Conservation (phyloP, 2,888 invertebrate species). For the Yponomeuta cagnagella region DNA sequence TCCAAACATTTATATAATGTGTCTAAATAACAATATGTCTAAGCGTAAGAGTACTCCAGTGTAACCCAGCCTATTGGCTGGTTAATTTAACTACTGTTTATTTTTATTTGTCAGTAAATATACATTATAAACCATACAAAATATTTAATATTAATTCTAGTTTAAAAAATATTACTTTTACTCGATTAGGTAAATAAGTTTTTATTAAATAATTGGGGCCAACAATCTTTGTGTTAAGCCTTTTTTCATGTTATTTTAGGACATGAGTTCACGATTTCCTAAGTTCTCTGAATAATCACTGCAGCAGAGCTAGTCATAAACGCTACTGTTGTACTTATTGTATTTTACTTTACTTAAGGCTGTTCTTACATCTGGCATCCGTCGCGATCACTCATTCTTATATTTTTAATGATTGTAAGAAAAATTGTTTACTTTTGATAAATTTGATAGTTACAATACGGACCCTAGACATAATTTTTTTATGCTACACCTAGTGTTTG, state of each 20-base stretch:
- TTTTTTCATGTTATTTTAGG: not conserved
- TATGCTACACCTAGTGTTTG: too few species aligned
- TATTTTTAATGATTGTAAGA: too few species aligned
- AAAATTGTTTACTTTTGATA: too few species aligned
- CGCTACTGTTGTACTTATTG: too few species aligned
- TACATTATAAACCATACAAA: not conserved
- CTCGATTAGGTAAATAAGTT: conserved; percentile 1
- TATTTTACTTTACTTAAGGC: too few species aligned
- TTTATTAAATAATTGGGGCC: conserved; percentile 12
- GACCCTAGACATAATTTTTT: too few species aligned
- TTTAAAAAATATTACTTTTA: conserved; percentile 3
- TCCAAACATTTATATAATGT: too few species aligned
- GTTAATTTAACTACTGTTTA: not conserved
- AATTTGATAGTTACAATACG: too few species aligned
- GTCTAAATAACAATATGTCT: not conserved
- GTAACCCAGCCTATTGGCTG: not conserved
- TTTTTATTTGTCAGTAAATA: conserved; percentile 2
- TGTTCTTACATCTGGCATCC: too few species aligned
- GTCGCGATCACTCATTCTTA: too few species aligned
- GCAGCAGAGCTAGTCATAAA: too few species aligned
- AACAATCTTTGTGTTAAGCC: not conserved
- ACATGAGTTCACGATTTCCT: not conserved
- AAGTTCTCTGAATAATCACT: not conserved
- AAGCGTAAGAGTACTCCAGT: not conserved
- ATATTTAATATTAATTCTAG: not conserved